A percentile compares a stretch with the other conserved stretches of the same genome.
Conservation (phyloP, 2,113 vertebrate species). For the Chionodraco myersi region DNA sequence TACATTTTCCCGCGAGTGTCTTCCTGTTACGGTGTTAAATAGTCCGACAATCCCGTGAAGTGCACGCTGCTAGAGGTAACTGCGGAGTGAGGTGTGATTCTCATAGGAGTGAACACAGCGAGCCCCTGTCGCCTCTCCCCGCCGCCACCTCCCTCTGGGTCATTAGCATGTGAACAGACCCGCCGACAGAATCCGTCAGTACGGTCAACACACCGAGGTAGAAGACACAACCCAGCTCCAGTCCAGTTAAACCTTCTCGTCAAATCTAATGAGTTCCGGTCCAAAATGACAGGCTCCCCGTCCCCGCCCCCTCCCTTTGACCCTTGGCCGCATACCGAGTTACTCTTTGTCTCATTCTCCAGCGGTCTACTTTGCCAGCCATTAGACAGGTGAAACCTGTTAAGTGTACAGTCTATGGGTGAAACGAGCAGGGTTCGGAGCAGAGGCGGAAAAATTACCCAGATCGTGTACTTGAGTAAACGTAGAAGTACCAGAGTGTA, state of each 20-base stretch:
- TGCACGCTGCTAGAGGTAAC: neutral
- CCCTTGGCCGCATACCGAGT: neutral
- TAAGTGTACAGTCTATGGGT: no score
- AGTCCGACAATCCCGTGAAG: neutral
- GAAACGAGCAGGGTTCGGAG: neutral
- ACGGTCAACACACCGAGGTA: neutral
- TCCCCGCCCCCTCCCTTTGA: no score
- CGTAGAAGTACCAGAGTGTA: no score
- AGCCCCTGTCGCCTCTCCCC: neutral
- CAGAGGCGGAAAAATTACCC: no score
- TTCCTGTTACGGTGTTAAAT: neutral
- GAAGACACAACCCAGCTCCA: neutral
- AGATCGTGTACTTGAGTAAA: no score
- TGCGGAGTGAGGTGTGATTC: neutral
- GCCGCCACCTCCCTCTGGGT: conserved; percentile 12
- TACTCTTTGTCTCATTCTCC: no score
- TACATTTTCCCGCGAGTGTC: neutral
- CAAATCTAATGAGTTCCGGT: neutral
- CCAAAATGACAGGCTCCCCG: no score
- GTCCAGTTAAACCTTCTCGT: conserved; percentile 1
- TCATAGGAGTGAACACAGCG: conserved; percentile 1
- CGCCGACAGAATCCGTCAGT: conserved; percentile 11
- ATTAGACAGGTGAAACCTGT: neutral
- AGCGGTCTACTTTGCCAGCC: neutral
- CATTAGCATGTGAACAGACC: conserved; percentile 44